Base-by-base conservation (phyloP, 2,113 vertebrate species). In the Cariama cristata region DNA sequence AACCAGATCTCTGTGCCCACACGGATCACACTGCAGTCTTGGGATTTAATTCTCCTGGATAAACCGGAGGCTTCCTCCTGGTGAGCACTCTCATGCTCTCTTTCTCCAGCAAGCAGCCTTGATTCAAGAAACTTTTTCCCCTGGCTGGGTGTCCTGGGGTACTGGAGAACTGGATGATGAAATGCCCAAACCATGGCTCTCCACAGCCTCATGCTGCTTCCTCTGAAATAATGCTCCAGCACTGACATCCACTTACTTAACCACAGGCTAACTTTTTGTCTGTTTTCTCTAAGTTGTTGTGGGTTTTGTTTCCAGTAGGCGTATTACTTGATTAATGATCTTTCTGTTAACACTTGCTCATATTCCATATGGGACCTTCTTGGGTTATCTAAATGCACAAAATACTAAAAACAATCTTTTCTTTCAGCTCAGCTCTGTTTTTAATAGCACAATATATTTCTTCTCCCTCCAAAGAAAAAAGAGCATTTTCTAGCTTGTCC, bases 321-420 rank as follows among this genome's bases (percentile, higher is more conserved):
- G 30, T 95, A 77, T 73, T 95, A 69, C 85, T 93, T 93, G 90
- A 94, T 95, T 96, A 95, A 92, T 88, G 88, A 71, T 86, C 92
- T 96, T 88, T 83, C 68, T 86, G 67, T 92, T 95, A 95, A 94
- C 90, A 84, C 83, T 95, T 95, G 88, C 73, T 95, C 92, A 86
- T 93, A 86, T 74, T 90, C 92, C 86, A 93, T 91, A 79, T 93
- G 86, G 55, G 79, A 92, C 67, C 68, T 89, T 94, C 45, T 74
- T 93, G 55, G 40, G 72, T 80, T 95, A 84, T 77, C 88, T 92
- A 90, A 95, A 90, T 49, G 68, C 22, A 64, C 60, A 92, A 92
- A 91, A 83, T 50, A 73, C 59, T 93, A 63, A 63, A 60, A 93
- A 45, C 16, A 87, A 69, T 68, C 56, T 84, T 87, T 79, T 84